Evolutionary conservation across 1,140 invertebrate species (phyloP).

Genomic region (Drosophila dunni): DNA sequence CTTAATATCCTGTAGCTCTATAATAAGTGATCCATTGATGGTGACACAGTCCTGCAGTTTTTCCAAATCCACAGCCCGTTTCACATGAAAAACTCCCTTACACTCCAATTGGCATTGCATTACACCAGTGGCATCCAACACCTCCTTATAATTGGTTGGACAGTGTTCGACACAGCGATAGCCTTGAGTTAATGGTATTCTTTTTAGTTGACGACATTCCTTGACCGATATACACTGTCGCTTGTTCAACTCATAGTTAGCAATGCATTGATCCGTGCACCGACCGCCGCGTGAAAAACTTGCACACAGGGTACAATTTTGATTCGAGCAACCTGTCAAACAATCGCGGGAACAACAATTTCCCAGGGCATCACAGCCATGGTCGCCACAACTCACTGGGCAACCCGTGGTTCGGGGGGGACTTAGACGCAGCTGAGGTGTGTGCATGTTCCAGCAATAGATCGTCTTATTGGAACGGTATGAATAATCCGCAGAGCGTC

Average conservation of each 20-base stretch:
- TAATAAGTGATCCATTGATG: constrained; percentile 72
- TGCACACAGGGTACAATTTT: constrained; percentile 61
- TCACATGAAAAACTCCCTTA: constrained; percentile 59
- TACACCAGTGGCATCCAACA: constrained; percentile 27
- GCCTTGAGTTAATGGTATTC: constrained; percentile 54
- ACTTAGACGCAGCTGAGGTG: constrained; percentile 34
- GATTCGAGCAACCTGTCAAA: constrained; percentile 56
- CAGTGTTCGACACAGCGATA: constrained; percentile 61
- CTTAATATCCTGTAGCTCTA: constrained; percentile 65
- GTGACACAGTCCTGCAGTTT: constrained; percentile 61
- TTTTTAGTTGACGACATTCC: constrained; percentile 57
- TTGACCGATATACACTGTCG: constrained; percentile 51
- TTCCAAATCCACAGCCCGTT: constrained; percentile 43
- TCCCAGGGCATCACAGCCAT: constrained; percentile 57
- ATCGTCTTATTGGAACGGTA: constrained; percentile 10
- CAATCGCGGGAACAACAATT: constrained; percentile 65
- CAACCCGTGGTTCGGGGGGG: constrained; percentile 40
- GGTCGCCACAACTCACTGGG: constrained; percentile 36
- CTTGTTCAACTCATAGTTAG: constrained; percentile 56
- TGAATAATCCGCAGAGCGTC: constrained; percentile 44
- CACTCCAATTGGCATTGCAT: constrained; percentile 59
- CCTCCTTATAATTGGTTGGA: constrained; percentile 59
- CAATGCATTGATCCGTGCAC: constrained; percentile 64
- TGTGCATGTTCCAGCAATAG: constrained; percentile 67
- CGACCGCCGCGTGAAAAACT: constrained; percentile 38